Base-by-base conservation (phyloP, 1,140 invertebrate species). In the Drosophila elegans region DNA sequence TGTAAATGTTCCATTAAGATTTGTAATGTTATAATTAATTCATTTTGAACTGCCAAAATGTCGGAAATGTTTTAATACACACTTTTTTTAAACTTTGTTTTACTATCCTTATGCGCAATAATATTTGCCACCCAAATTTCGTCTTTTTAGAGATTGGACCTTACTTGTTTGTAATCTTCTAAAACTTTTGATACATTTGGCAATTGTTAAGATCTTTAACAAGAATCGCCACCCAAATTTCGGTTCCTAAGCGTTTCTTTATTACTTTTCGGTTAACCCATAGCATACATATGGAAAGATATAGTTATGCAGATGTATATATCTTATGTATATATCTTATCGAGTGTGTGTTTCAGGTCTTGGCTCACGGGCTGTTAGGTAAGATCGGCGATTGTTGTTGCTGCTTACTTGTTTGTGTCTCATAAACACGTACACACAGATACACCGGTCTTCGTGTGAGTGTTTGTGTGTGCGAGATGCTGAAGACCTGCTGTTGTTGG, bases 341-440 rank as follows among this genome's bases (percentile, higher is more conserved):
- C 11, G 34, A 45, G 38, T 52, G 38, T 72, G 48, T 69, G 55
- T 61, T 72, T 60, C 51, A 51, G 64, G 62, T 77, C 55, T 76
- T 68, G 64, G 64, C 55, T 77, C 48, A 77, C 73, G 49, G 64
- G 74, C 74, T 88, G 74, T 85, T 88, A 83, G 83, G 82, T 86
- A 86, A 86, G 82, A 88, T 86, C 74, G 69, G 36, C 62, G 60
- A 51, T 75, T 68, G 57, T 63, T 59, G 73, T 75, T 77, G 66
- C 52, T 75, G 42, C 34, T 62, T 59, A 57, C 68, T 57, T 72
- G 67, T 55, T 61, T 76, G 59, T 83, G 78, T 76, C 75, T 86
- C 79, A 74, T 83, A 88, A 88, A 88, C 83, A 88, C 75, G 83
- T 88, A 89, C 63, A 73, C 72, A 79, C 72, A 75, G 55, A 67